Evolutionary conservation across 2,888 invertebrate species (phyloP), one percentile per base, ranked within the genome.

Genomic region (Pristionchus arcanus): DNA sequence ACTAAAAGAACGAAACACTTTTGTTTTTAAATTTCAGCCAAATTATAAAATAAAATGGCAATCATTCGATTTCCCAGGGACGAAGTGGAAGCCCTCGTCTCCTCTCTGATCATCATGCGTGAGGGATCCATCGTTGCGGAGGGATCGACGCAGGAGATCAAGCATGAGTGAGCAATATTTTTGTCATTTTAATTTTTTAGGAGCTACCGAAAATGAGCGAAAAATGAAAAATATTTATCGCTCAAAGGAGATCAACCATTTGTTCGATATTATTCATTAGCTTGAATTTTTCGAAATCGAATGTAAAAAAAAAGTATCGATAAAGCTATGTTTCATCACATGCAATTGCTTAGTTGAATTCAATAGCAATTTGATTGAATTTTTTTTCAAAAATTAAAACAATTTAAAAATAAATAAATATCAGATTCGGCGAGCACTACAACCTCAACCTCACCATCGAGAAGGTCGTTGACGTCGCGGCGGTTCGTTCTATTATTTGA

Each of bases 91-190:
- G 94, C 94, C 0, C 91, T 95, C 83, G 95, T 95, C 87, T 92
- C 91, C 7, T 90, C 94, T 68, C 92, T 95, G 25, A 94, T 93
- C 31, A 94, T 95, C 66, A 92, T 95, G 90, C 93, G 93, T 42
- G 90, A 91, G 63, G 95, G 95, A 74, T 90, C 90, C 49, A 90
- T 95, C 90, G 91, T 92, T 63, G 94, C 94, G 59, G 90, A 94
- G 37, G 95, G 95, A 68, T 91, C 92, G 9, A 91, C 93, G n/a
- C 94, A 94, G 89, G 92, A 93, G 63, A 90, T 95, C 81, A 95
- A 94, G 89, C 92, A 68, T 37, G 7, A 68, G 86, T 86, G 0
- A 84, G 55, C 21, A 68, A 31, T 55, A 5, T 19, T 25, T 71
- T 31, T 21, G 42, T 19, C 5, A 28, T 21, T 2, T 13, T 31